Percentiles rank a stretch among this genome's conserved stretches.
Evolutionary conservation across 1,140 invertebrate species (phyloP).

Genomic region (Reticulitermes speratus): DNA sequence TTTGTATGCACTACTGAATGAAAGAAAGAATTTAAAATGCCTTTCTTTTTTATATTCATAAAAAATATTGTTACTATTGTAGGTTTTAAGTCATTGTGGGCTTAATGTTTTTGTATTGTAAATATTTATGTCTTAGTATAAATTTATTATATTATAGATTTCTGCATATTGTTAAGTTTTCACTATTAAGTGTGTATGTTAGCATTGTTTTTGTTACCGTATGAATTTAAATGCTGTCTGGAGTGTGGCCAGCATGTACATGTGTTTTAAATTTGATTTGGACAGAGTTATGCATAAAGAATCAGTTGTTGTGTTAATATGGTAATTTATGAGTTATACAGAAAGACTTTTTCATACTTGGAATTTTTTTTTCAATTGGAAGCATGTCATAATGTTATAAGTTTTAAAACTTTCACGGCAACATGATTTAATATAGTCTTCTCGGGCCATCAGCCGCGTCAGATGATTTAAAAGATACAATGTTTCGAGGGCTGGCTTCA

Average conservation of each 20-base stretch:
- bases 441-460: too few species aligned
- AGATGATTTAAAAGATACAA: too few species aligned
- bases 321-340: too few species aligned
- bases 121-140: background rate
- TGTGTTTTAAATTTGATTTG: background rate
- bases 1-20: slow-evolving; percentile 12
- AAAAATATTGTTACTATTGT: background rate
- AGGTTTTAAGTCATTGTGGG: slow-evolving; percentile 1
- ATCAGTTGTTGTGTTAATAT: background rate
- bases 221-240: background rate
- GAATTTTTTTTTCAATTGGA: too few species aligned
- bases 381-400: too few species aligned
- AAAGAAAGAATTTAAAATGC: background rate
- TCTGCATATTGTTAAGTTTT: background rate
- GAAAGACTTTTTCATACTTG: too few species aligned
- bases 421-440: too few species aligned
- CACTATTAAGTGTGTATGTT: background rate
- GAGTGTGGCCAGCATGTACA: background rate
- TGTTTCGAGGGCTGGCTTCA: too few species aligned
- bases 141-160: background rate
- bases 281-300: slow-evolving; percentile 6
- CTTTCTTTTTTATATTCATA: background rate
- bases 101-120: slow-evolving; percentile 4
- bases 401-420: too few species aligned
- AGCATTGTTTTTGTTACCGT: background rate